Percentiles rank a stretch among this genome's conserved stretches.
phyloP scores from a whole-genome alignment of 2,113 vertebrate genomes.

The Panthera tigris region DNA sequence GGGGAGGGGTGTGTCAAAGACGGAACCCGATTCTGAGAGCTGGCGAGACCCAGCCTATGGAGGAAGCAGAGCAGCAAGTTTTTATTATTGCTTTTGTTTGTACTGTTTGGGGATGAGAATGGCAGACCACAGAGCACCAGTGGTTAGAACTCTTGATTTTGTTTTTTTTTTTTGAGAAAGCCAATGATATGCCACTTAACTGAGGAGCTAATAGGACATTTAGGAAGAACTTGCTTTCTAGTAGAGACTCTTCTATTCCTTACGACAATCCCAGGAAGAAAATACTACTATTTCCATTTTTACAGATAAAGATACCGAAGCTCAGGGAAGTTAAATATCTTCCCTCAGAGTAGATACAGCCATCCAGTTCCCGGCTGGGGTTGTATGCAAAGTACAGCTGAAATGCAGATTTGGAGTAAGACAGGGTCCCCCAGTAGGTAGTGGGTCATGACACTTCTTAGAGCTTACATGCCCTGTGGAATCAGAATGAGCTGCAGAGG shows the following conservation, averaged over 20 bases:
- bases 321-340: not conserved
- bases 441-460: rapidly evolving
- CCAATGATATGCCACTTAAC: not conserved
- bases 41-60: not conserved
- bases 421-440: not conserved
- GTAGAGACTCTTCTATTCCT: not conserved
- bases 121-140: not conserved
- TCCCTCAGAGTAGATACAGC: not conserved
- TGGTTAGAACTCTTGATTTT: not conserved
- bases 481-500: not conserved
- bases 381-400: too few species aligned
- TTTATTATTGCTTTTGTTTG: not conserved
- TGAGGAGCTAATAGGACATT: not conserved
- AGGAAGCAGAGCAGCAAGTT: not conserved
- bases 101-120: not conserved
- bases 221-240: not conserved
- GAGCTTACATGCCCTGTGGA: not conserved
- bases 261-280: not conserved
- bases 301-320: not conserved
- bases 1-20: not conserved
- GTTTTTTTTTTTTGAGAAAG: not conserved
- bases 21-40: not conserved
- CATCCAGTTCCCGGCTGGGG: not conserved
- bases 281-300: not conserved
- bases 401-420: not conserved